A percentile compares a stretch with the other conserved stretches of the same genome.
Evolutionary conservation across 2,113 vertebrate genomes (phyloP).

Genomic region (Aptenodytes patagonicus): DNA sequence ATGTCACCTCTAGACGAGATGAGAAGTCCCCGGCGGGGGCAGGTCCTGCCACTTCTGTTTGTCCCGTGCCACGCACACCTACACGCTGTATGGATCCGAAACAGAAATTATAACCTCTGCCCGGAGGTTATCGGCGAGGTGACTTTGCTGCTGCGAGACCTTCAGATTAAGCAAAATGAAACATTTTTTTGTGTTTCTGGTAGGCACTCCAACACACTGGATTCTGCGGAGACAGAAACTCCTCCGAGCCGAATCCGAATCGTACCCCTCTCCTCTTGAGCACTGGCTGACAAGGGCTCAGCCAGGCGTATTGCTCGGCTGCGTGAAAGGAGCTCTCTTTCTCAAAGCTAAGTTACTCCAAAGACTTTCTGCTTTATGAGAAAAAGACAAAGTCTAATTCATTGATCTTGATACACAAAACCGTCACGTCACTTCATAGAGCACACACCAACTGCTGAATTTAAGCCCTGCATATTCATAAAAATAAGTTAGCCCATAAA

Average conservation of each 20-base stretch:
- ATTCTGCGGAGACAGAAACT: background rate
- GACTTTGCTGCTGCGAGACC: background rate
- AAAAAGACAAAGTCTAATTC: slow-evolving; percentile 64
- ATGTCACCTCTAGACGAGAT: background rate
- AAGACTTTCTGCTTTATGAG: slow-evolving; percentile 42
- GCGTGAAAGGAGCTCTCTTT: slow-evolving; percentile 19
- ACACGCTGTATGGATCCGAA: background rate
- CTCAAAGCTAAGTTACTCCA: slow-evolving; percentile 20
- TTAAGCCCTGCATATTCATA: slow-evolving; percentile 69
- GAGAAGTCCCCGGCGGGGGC: background rate
- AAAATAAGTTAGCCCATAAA: slow-evolving; percentile 71
- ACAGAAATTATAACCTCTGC: background rate
- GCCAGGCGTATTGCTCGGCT: background rate
- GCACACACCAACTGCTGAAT: slow-evolving; percentile 70
- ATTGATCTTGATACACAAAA: slow-evolving; percentile 69
- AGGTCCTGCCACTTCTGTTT: background rate
- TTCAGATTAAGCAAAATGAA: background rate
- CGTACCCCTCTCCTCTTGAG: background rate
- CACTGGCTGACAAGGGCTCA: background rate
- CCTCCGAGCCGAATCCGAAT: background rate
- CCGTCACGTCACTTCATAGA: slow-evolving; percentile 66
- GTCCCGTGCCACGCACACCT: background rate
- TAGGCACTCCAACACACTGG: background rate
- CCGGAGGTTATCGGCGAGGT: background rate
- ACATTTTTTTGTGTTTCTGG: background rate